Evolutionary conservation across 2,113 vertebrate species (phyloP).

Genomic region (Sorex fumeus): DNA sequence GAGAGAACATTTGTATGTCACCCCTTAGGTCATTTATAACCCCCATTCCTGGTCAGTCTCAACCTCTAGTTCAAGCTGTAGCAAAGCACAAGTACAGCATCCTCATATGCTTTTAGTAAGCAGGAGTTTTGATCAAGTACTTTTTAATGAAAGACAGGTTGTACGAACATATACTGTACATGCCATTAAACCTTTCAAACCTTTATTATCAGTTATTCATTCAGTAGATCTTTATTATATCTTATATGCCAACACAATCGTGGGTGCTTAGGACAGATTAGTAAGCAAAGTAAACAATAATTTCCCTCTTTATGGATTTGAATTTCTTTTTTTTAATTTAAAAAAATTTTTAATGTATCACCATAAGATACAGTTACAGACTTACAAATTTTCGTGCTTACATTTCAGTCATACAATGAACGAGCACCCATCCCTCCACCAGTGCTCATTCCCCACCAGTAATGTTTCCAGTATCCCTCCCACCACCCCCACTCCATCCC

Average conservation of each 20-base stretch:
- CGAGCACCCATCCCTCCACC: too few species aligned
- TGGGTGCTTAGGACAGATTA: not conserved
- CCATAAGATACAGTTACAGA: too few species aligned
- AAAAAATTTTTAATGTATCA: too few species aligned
- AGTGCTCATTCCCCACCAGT: too few species aligned
- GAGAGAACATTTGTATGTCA: not conserved
- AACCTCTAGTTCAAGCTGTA: not conserved
- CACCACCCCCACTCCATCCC: too few species aligned
- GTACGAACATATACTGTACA: not conserved
- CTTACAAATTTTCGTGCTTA: too few species aligned
- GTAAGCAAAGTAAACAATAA: not conserved
- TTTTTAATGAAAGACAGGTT: conserved; percentile 48
- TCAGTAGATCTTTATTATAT: not conserved
- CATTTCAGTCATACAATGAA: too few species aligned
- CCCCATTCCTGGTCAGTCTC: not conserved
- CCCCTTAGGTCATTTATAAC: not conserved
- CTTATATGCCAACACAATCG: not conserved
- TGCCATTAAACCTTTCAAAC: not conserved
- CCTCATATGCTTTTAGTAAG: not conserved
- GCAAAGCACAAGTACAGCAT: not conserved
- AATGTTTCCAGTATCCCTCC: too few species aligned
- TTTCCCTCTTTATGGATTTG: not conserved
- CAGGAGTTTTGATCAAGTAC: not conserved
- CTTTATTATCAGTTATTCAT: not conserved
- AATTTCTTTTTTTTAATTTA: too few species aligned